phyloP scores from a whole-genome alignment of 2,888 invertebrate species.

The Oscheius sp. region DNA sequence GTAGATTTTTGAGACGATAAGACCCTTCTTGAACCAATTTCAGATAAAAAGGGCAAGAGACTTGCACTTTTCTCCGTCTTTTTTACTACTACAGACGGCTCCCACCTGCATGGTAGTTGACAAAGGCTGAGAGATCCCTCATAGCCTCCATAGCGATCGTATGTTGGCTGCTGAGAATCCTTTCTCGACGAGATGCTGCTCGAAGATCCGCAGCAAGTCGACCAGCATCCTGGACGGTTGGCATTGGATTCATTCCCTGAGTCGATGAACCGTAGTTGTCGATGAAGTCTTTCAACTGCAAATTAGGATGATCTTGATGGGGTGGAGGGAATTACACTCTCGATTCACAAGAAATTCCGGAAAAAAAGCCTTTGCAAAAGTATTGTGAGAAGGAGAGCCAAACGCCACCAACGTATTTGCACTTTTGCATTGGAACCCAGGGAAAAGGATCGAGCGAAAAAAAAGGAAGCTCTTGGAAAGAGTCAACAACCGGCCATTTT shows the following conservation, averaged over 20 bases:
- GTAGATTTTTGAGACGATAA: neutral
- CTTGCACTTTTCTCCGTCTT: neutral
- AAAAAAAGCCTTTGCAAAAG: too few species aligned
- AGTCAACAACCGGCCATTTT: too few species aligned
- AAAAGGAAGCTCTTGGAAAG: too few species aligned
- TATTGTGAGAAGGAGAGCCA: too few species aligned
- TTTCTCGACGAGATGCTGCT: neutral
- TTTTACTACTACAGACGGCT: too few species aligned
- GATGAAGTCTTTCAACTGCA: conserved; percentile 8
- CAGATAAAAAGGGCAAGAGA: neutral
- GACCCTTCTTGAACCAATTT: neutral
- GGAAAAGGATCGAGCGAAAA: too few species aligned
- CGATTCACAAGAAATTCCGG: too few species aligned
- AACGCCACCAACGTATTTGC: too few species aligned
- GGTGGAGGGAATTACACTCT: too few species aligned
- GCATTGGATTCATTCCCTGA: conserved; percentile 8
- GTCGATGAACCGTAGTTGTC: neutral
- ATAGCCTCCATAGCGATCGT: conserved; percentile 13
- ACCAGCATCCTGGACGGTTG: neutral
- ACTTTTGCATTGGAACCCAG: too few species aligned
- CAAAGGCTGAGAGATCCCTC: conserved; percentile 14
- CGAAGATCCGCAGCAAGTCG: neutral
- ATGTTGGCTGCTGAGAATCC: conserved; percentile 2
- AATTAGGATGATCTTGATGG: neutral
- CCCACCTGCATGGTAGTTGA: conserved; percentile 10